Evolutionary conservation across 2,888 invertebrate genomes (phyloP).

Genomic region (Polyommatus iphigenia): DNA sequence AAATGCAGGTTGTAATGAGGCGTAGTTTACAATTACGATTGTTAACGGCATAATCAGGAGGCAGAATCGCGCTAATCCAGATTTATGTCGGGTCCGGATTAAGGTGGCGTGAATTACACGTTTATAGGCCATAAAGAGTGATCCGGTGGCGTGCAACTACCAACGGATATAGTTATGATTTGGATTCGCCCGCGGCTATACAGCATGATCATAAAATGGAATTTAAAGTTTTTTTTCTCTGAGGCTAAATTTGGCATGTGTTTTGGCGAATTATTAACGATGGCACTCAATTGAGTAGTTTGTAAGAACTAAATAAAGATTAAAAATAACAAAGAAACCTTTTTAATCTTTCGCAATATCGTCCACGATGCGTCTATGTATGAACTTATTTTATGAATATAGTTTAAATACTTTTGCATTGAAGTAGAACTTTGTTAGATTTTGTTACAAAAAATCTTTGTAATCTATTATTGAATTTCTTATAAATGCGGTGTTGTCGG

Average conservation of each 20-base stretch:
- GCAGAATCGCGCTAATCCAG: slow-evolving; percentile 77
- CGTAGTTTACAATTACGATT: slow-evolving; percentile 74
- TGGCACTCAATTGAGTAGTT: no score
- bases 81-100: slow-evolving; percentile 77
- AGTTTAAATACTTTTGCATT: no score
- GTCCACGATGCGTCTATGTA: background rate
- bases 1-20: slow-evolving; percentile 38
- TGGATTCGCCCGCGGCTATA: slow-evolving; percentile 49
- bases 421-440: no score
- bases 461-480: no score
- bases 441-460: no score
- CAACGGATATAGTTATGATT: slow-evolving; percentile 72
- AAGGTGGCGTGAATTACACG: slow-evolving; percentile 80
- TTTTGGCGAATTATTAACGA: no score
- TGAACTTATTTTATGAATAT: no score
- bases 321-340: background rate
- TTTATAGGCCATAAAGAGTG: slow-evolving; percentile 80
- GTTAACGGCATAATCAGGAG: slow-evolving; percentile 77
- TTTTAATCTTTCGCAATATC: background rate
- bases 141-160: slow-evolving; percentile 74
- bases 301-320: no score
- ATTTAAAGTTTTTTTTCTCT: background rate
- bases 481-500: no score
- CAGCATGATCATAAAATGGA: background rate
- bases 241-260: no score